Evolutionary conservation across 2,888 invertebrate species (phyloP), one percentile per base, ranked within the genome.

Genomic region (Parnassius apollo): DNA sequence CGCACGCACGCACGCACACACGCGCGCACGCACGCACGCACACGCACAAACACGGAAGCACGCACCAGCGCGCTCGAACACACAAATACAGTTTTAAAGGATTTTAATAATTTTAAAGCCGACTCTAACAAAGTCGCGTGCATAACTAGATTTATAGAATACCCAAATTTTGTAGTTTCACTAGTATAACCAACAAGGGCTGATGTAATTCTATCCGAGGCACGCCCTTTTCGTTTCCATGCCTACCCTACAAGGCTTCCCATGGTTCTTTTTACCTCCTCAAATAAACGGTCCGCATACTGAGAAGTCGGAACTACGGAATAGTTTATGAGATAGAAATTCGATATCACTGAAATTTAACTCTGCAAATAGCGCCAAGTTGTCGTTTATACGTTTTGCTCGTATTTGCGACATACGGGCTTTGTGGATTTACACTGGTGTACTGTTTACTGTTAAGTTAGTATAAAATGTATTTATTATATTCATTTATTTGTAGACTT

Each of bases 281-380:
- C 67, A 68, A 70, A 70, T 66, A 69, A 66, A 68, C 69, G 67
- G 64, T 48, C 64, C 66, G 59, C 67, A 66, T 66, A 70, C 66
- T 68, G 68, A 68, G 62, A 69, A 67, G 65, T 66, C 64, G 59
- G 46, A 42, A 70, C 71, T 66, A 66, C 67, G 62, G 74, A 79
- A 82, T 81, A 83, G 76, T 81, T 81, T 76, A 80, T 80, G 73
- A 78, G 77, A 78, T 77, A 70, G 77, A 80, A 79, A 83, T 79
- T 78, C 75, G 77, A 85, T 85, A 82, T 69, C 69, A 74, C 77
- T 83, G 80, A 82, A 79, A 83, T 78, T 75, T 74, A 73, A 82
- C 76, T 75, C 75, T 60, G 69, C 71, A 75, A 79, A 78, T 78
- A 80, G 70, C 66, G 67, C 65, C 64, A 70, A 77, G 69, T 74